Percentiles rank a stretch among this genome's conserved stretches.
Evolutionary conservation across 2,113 vertebrate genomes (phyloP).

Genomic region (Cebidichthys violaceus): DNA sequence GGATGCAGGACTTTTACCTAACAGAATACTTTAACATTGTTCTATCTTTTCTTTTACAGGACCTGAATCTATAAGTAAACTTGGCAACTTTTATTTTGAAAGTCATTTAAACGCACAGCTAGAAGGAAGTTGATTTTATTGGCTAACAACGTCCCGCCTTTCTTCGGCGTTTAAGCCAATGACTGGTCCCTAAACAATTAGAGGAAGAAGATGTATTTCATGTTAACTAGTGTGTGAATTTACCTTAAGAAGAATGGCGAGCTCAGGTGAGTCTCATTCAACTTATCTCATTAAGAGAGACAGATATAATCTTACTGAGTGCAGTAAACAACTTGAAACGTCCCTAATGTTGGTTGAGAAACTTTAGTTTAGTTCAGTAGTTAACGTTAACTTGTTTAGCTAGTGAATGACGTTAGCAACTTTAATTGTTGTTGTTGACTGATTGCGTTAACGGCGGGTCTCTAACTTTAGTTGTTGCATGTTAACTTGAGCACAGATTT

Average conservation of each 20-base stretch:
- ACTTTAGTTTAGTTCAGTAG: neutral
- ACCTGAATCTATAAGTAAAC: neutral
- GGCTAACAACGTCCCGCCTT: conserved; percentile 44
- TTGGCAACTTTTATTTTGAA: conserved; percentile 64
- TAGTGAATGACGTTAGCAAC: neutral
- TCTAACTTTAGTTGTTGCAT: neutral
- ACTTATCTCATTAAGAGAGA: neutral
- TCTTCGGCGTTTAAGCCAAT: conserved; percentile 15
- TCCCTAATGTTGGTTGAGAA: neutral
- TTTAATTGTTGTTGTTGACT: neutral
- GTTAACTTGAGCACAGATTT: neutral
- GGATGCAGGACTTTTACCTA: neutral
- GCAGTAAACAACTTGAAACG: neutral
- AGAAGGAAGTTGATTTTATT: conserved; percentile 4
- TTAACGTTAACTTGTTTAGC: neutral
- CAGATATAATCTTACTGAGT: neutral
- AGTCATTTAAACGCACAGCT: neutral
- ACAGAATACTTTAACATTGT: neutral
- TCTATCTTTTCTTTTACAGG: neutral
- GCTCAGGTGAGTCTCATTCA: conserved; percentile 51
- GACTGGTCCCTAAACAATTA: neutral
- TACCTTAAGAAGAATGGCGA: conserved; percentile 42
- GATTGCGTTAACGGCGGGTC: neutral
- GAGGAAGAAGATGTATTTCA: neutral
- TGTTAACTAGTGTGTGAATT: neutral